Evolutionary conservation across 2,113 vertebrate genomes (phyloP).

Genomic region (Dermatemys mawii): DNA sequence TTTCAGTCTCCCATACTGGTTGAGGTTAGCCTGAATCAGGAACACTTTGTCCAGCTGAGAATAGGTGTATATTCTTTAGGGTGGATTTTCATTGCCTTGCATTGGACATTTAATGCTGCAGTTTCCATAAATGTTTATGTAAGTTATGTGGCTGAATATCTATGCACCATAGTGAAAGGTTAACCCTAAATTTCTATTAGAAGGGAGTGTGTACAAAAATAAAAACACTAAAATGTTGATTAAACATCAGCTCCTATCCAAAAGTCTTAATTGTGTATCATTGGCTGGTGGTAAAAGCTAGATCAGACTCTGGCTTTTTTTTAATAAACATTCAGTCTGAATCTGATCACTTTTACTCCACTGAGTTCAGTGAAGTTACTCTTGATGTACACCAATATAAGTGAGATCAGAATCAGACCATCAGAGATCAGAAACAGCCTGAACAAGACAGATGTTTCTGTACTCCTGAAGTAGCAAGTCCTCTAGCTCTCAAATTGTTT

Average conservation of each 20-base stretch:
- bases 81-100: background rate
- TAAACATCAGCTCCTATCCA: rapidly evolving
- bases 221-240: background rate
- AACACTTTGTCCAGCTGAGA: background rate
- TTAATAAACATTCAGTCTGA: background rate
- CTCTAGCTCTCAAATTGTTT: background rate
- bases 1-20: background rate
- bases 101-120: background rate
- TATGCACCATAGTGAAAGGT: background rate
- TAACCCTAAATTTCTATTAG: rapidly evolving
- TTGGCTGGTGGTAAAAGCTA: background rate
- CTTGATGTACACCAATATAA: background rate
- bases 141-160: background rate
- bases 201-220: background rate
- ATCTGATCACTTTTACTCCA: background rate
- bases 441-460: background rate
- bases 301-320: background rate
- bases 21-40: background rate
- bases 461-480: background rate
- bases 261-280: background rate
- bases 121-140: background rate
- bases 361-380: background rate
- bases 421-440: background rate
- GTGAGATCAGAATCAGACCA: rapidly evolving
- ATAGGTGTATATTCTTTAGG: background rate